Conservation (phyloP, 2,888 invertebrate genomes). For the Holacanthella duospinosa region DNA sequence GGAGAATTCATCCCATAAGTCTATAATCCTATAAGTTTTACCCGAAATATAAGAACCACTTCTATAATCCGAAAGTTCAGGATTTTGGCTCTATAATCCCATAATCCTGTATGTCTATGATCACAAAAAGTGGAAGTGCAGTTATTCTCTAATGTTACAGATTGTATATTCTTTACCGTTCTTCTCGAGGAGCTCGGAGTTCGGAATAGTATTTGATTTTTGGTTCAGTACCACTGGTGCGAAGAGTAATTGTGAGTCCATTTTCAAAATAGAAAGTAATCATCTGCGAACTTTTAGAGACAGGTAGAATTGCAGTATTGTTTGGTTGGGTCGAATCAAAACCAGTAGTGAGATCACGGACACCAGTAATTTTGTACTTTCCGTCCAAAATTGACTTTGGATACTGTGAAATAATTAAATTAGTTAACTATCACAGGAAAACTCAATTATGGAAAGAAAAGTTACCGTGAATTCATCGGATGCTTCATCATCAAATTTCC, state of each 20-base stretch:
- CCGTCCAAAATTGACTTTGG: slow-evolving; percentile 47
- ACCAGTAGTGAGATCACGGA: slow-evolving; percentile 79
- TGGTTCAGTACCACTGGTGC: slow-evolving; percentile 97
- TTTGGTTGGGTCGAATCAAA: slow-evolving; percentile 61
- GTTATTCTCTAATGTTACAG: neutral
- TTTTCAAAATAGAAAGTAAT: slow-evolving; percentile 83
- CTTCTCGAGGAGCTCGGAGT: slow-evolving; percentile 57
- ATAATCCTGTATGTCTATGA: neutral
- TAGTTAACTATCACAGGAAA: neutral
- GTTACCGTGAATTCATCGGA: neutral
- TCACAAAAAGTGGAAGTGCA: neutral
- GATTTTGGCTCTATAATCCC: too few species aligned
- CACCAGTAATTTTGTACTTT: slow-evolving; percentile 45
- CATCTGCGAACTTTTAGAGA: slow-evolving; percentile 68
- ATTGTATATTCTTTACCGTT: slow-evolving; percentile 47
- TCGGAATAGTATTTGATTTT: slow-evolving; percentile 99
- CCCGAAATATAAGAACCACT: too few species aligned
- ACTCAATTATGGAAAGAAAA: neutral
- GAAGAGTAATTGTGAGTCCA: slow-evolving; percentile 73
- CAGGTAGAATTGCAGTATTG: slow-evolving; percentile 58
- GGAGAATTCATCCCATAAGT: too few species aligned
- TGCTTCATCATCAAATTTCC: slow-evolving; percentile 51
- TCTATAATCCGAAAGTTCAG: neutral
- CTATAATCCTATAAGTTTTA: too few species aligned
- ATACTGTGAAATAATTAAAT: slow-evolving; percentile 7